Conservation (phyloP, 2,888 invertebrate genomes). For the Pachymerium ferrugineum region DNA sequence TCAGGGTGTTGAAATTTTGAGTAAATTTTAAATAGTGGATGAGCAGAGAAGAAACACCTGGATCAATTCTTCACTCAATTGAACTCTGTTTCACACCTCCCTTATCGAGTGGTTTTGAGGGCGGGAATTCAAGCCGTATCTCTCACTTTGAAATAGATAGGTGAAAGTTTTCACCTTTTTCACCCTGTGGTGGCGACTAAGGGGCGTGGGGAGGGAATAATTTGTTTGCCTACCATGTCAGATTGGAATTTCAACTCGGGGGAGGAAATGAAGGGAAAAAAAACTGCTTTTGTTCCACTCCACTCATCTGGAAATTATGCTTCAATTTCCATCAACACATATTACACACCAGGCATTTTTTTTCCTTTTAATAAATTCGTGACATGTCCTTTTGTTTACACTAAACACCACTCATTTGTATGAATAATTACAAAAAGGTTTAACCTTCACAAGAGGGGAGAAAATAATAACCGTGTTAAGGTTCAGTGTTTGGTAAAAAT, state of each 20-base stretch:
- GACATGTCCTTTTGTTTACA: not conserved
- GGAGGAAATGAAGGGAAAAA: not conserved
- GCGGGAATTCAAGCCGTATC: not conserved
- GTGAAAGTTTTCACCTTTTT: conserved; percentile 8
- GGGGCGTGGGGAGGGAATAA: conserved; percentile 12
- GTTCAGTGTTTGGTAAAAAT: not conserved
- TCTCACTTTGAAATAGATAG: conserved; percentile 8
- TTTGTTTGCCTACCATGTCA: conserved; percentile 13
- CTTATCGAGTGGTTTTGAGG: not conserved
- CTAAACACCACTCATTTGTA: not conserved
- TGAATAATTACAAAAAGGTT: not conserved
- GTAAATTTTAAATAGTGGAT: not conserved
- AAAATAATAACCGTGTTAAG: not conserved
- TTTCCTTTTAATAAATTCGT: not conserved
- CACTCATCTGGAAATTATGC: conserved; percentile 9
- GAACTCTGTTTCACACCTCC: conserved; percentile 8
- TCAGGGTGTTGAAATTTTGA: no score
- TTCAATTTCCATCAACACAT: conserved; percentile 8
- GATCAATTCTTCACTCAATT: conserved; percentile 13
- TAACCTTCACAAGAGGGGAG: not conserved
- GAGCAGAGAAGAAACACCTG: not conserved
- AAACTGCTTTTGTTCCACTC: not conserved
- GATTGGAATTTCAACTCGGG: conserved; percentile 13
- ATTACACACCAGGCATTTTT: not conserved
- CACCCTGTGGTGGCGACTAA: conserved; percentile 3